Conservation (phyloP, 2,797 vertebrate genomes). For the Denticeps clupeoides region DNA sequence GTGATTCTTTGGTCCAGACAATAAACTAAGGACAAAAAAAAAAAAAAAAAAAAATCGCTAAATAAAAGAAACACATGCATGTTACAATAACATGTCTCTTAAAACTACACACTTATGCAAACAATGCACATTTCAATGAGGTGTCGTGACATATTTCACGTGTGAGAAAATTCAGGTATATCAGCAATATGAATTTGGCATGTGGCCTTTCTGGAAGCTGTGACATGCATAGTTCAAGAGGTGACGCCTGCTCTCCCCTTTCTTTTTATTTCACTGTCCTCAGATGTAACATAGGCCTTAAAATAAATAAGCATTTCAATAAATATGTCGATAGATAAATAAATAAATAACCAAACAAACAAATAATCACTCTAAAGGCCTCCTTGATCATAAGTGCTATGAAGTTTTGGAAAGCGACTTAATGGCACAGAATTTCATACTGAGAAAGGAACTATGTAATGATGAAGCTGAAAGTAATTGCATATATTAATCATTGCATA, state of each 20-base stretch:
- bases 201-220: no score
- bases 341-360: not conserved
- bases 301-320: not conserved
- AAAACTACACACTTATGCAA: no score
- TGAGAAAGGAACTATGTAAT: conserved; percentile 3
- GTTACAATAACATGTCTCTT: no score
- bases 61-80: not conserved
- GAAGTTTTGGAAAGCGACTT: not conserved
- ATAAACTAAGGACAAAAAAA: conserved; percentile 27
- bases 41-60: not conserved
- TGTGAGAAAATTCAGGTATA: no score
- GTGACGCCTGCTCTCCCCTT: no score
- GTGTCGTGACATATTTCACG: no score
- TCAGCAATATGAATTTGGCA: no score
- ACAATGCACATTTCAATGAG: no score
- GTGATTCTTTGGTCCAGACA: conserved; percentile 47
- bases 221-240: conserved; percentile 21
- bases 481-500: conserved; percentile 66
- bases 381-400: no score
- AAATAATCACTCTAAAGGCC: not conserved
- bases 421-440: conserved; percentile 2
- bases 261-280: not conserved
- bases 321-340: not conserved
- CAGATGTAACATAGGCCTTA: not conserved
- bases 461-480: conserved; percentile 41